A percentile compares a stretch with the other conserved stretches of the same genome.
phyloP scores from a whole-genome alignment of 2,113 vertebrate species.

The Eidolon helvum region DNA sequence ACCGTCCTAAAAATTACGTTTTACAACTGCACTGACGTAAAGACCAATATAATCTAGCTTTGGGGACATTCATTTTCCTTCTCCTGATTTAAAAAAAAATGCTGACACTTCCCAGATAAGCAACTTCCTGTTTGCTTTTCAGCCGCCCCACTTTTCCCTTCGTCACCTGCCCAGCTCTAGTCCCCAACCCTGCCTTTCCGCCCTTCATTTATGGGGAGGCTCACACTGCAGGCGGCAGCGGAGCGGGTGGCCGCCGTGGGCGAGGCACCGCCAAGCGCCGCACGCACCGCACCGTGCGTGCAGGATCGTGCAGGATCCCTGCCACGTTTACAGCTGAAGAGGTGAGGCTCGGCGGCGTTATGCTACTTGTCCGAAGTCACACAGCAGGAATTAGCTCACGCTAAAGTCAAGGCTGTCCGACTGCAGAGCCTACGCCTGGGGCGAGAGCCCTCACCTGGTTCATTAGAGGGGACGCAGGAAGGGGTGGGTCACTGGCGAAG shows the following conservation, averaged over 20 bases:
- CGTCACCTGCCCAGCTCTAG: too few species aligned
- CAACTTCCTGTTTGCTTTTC: too few species aligned
- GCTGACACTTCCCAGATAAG: not conserved
- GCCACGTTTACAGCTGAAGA: too few species aligned
- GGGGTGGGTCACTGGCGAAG: fast-evolving
- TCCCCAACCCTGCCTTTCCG: too few species aligned
- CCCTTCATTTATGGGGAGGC: too few species aligned
- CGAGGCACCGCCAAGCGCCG: fast-evolving
- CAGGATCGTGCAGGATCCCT: too few species aligned
- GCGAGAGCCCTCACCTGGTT: not conserved
- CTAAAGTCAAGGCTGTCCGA: not conserved
- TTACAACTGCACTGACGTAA: not conserved
- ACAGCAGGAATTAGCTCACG: not conserved
- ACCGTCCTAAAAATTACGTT: not conserved
- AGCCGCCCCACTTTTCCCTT: too few species aligned
- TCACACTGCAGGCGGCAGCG: too few species aligned
- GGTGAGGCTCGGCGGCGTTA: not conserved
- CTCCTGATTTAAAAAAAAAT: not conserved
- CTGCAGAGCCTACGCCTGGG: too few species aligned
- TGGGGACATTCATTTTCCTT: not conserved
- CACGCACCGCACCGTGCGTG: too few species aligned
- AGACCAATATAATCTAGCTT: not conserved
- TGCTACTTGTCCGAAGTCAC: not conserved
- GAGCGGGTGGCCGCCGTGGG: too few species aligned
- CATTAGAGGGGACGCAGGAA: not conserved